Base-by-base conservation (phyloP, 2,797 vertebrate species). In the Margarornis squamiger region DNA sequence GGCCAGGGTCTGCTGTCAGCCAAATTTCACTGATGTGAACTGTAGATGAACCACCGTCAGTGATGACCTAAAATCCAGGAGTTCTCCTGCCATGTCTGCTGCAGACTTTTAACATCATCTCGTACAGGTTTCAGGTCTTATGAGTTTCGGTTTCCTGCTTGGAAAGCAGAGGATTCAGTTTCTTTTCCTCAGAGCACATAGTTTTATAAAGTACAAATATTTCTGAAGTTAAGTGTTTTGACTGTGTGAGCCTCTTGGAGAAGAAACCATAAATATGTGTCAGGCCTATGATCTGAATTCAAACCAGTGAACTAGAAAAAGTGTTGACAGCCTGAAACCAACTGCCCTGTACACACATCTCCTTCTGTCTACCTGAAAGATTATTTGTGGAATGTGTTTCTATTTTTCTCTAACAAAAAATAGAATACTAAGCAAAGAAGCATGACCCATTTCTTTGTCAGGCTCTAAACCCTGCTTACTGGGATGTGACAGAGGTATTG, bases 331-430 rank as follows among this genome's bases (percentile, higher is more conserved):
- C 67, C 88, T 93, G 95, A 94, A 96, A 92, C 92, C 80, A 89
- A n/a, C 77, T 93, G 75, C 68, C 94, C 88, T 41, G 30, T 34
- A 70, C 58, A 45, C 85, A 91, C 84, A 84, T 89, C 77, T 88
- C 90, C 74, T 92, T 72, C 92, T 93, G 92, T 87, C 90, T 95
- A 94, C 92, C 92, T 94, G 90, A 70, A 91, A 94, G 83, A 95
- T 95, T 94, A 95, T 90, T 93, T 96, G 78, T 72, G 82, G 84
- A 90, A 79, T 70, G 80, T 76, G 71, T 95, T 95, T 94, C 88
- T 96, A 89, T 93, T 95, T 94, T 95, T 93, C 94, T 91, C 94
- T 96, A 88, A 85, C 78, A 94, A 89, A 90, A 85, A 79, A 63
- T 21, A 78, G 52, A 96, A 87, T 81, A 88, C 75, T 77, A 74